Percentiles rank a stretch among this genome's conserved stretches.
phyloP scores from a whole-genome alignment of 2,888 invertebrate genomes.

The Leucophora obtusa region DNA sequence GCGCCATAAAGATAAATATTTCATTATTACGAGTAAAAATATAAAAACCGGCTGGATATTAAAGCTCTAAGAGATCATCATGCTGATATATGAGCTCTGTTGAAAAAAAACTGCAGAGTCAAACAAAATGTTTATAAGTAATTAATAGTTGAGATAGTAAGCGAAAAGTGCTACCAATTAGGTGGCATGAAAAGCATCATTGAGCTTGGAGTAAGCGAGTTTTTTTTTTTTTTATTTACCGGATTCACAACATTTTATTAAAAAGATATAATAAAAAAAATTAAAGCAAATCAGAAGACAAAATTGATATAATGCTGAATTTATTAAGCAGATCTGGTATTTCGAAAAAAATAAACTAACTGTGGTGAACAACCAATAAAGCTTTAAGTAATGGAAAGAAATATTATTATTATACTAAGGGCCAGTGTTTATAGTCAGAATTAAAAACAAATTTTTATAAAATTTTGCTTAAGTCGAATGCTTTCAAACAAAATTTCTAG shows the following conservation, averaged over 20 bases:
- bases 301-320: constrained; percentile 41
- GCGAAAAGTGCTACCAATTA: constrained; percentile 56
- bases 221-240: neutral
- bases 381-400: too few relatives aligned
- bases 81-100: constrained; percentile 20
- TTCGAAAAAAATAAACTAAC: neutral
- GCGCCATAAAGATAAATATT: constrained; percentile 58
- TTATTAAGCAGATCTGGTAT: constrained; percentile 49
- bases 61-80: constrained; percentile 34
- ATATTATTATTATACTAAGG: too few relatives aligned
- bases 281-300: constrained; percentile 27
- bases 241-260: constrained; percentile 42
- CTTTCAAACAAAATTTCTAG: too few relatives aligned
- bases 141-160: constrained; percentile 55
- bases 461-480: too few relatives aligned
- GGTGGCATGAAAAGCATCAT: constrained; percentile 37
- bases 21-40: constrained; percentile 4
- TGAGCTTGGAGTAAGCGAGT: constrained; percentile 8
- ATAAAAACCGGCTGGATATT: constrained; percentile 41
- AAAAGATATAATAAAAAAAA: constrained; percentile 30
- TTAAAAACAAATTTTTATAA: too few relatives aligned
- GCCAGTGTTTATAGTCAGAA: too few relatives aligned
- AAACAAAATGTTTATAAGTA: constrained; percentile 52
- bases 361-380: neutral
- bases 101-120: neutral